A percentile compares a stretch with the other conserved stretches of the same genome.
These are phyloP conservation scores for Bombus cullumanus DNA, from an alignment of 1,140 invertebrate genomes.

Conservation along the genomic window DNA sequence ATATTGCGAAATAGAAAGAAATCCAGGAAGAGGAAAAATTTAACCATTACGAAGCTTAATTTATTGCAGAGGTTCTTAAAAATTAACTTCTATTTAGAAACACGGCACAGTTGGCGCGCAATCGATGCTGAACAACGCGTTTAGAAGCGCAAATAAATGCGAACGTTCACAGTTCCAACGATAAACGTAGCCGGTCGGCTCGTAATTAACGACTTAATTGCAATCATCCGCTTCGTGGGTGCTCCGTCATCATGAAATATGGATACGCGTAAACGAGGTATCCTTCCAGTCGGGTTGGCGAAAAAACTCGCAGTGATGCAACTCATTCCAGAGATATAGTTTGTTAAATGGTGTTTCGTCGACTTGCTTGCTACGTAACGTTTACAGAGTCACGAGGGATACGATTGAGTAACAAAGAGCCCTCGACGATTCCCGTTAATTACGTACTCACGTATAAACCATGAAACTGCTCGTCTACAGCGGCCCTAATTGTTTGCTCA, in stretches of 20 bases:
- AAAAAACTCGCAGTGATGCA: constrained; percentile 34
- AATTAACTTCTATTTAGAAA: neutral
- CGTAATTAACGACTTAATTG: constrained; percentile 54
- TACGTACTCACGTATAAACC: constrained; percentile 42
- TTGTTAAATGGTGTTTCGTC: constrained; percentile 23
- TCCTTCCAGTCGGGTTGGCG: neutral
- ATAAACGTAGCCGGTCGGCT: constrained; percentile 1
- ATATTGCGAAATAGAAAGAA: neutral
- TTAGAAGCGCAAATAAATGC: neutral
- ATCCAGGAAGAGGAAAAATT: neutral
- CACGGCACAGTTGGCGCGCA: neutral
- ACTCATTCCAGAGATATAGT: neutral
- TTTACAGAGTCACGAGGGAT: constrained; percentile 9
- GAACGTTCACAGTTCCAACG: neutral
- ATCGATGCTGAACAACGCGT: neutral
- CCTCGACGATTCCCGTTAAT: constrained; percentile 58
- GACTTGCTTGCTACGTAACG: neutral
- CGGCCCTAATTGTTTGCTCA: neutral
- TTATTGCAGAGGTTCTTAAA: no score
- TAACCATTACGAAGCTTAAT: no score
- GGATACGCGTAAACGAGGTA: constrained; percentile 39
- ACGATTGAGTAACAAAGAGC: constrained; percentile 20
- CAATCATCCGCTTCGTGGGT: neutral
- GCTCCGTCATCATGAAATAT: neutral
- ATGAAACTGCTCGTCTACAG: neutral